A percentile compares a stretch with the other conserved stretches of the same genome.
phyloP scores from a whole-genome alignment of 2,113 vertebrate species.

The Philantomba maxwellii region DNA sequence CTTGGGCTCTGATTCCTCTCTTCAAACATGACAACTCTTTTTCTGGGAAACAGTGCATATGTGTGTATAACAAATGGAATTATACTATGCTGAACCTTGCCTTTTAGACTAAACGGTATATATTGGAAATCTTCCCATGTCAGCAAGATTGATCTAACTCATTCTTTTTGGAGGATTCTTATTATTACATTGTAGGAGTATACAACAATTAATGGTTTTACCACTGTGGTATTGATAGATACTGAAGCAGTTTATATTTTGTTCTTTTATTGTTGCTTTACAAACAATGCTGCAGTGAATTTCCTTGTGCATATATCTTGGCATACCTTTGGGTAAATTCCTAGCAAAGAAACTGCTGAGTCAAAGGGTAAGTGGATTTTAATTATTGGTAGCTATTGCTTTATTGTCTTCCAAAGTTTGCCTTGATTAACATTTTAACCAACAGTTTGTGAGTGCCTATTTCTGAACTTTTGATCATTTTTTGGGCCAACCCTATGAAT shows the following conservation, averaged over 20 bases:
- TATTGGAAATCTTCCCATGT: not conserved
- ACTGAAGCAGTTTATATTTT: not conserved
- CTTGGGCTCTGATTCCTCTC: not conserved
- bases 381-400: not conserved
- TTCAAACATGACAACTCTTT: not conserved
- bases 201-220: not conserved
- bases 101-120: not conserved
- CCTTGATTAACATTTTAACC: not conserved
- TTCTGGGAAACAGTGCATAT: not conserved
- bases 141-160: not conserved
- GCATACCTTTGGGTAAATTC: not conserved
- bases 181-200: not conserved
- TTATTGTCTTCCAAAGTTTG: not conserved
- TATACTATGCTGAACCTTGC: not conserved
- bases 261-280: not conserved
- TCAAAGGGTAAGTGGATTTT: slow-evolving; percentile 40
- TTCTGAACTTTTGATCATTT: not conserved
- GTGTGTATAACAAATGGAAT: not conserved
- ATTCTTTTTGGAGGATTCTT: slow-evolving; percentile 5
- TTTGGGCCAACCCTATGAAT: not conserved
- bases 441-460: not conserved
- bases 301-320: not conserved
- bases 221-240: not conserved
- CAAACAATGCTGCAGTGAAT: not conserved
- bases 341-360: slow-evolving; percentile 38